Percentiles rank a stretch among this genome's conserved stretches.
Evolutionary conservation across 1,140 invertebrate genomes (phyloP).

Genomic region (Drosophila kurseongensis): DNA sequence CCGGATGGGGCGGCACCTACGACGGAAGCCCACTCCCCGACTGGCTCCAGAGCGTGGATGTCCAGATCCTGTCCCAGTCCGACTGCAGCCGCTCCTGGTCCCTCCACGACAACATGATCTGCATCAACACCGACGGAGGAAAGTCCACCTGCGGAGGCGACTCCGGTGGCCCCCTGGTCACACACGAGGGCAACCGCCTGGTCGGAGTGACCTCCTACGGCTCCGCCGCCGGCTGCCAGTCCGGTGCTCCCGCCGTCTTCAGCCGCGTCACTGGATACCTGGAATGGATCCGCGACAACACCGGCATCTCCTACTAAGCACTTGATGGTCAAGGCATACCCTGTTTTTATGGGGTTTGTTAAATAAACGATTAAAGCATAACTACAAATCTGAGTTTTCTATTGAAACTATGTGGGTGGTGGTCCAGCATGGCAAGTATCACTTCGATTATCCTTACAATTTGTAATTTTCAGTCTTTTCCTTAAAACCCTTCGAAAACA

Average conservation of each 20-base stretch:
- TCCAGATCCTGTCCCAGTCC: slow-evolving; percentile 44
- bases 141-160: slow-evolving; percentile 85
- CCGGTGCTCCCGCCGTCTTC: slow-evolving; percentile 85
- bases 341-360: not conserved
- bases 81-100: slow-evolving; percentile 37
- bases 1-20: slow-evolving; percentile 59
- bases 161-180: slow-evolving; percentile 86
- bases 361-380: slow-evolving; percentile 6
- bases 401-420: not conserved
- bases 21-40: slow-evolving; percentile 57
- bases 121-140: slow-evolving; percentile 58
- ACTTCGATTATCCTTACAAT: too few relatives aligned
- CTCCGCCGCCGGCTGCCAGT: slow-evolving; percentile 53
- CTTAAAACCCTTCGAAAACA: too few relatives aligned
- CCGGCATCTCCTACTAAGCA: slow-evolving; percentile 53
- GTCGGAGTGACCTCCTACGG: slow-evolving; percentile 52
- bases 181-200: slow-evolving; percentile 39
- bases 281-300: slow-evolving; percentile 85
- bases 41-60: slow-evolving; percentile 50
- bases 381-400: not conserved
- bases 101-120: slow-evolving; percentile 56
- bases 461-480: too few relatives aligned
- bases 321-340: not conserved
- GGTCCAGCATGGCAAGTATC: too few relatives aligned
- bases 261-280: slow-evolving; percentile 85